Conservation (phyloP, 2,797 vertebrate species). For the Hyperoplus lanceolatus region DNA sequence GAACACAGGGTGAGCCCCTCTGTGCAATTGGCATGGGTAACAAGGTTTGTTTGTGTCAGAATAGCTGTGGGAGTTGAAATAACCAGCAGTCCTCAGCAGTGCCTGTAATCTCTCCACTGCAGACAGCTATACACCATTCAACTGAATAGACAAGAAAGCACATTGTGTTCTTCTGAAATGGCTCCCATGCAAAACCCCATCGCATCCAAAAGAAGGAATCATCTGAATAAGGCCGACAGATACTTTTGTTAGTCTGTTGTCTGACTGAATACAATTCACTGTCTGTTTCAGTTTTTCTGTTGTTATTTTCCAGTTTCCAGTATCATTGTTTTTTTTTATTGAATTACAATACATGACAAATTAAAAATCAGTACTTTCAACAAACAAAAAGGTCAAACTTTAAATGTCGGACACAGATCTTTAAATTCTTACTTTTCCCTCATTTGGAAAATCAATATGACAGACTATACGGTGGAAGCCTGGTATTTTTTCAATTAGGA, state of each 20-base stretch:
- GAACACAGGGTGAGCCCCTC: conserved; percentile 9
- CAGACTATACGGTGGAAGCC: background rate
- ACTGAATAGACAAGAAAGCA: conserved; percentile 39
- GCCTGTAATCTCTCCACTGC: conserved; percentile 22
- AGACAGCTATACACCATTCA: conserved; percentile 37
- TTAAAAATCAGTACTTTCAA: background rate
- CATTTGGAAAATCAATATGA: background rate
- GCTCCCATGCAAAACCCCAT: background rate
- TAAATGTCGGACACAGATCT: conserved; percentile 12
- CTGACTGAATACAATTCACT: background rate
- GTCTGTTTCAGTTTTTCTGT: background rate
- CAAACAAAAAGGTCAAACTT: background rate
- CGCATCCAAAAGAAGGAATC: conserved; percentile 35
- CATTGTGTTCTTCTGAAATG: conserved; percentile 27
- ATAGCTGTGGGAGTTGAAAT: conserved; percentile 28
- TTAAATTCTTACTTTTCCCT: background rate
- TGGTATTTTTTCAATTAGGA: too few species aligned
- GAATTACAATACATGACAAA: background rate
- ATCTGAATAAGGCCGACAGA: conserved; percentile 21
- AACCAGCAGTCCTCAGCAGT: conserved; percentile 17
- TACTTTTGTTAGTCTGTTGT: background rate
- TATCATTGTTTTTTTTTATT: background rate
- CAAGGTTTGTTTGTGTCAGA: conserved; percentile 36
- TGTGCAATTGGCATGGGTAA: conserved; percentile 24
- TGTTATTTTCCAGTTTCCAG: background rate